Evolutionary conservation across 2,888 invertebrate species (phyloP).

Genomic region (Meiosimyza decipiens): DNA sequence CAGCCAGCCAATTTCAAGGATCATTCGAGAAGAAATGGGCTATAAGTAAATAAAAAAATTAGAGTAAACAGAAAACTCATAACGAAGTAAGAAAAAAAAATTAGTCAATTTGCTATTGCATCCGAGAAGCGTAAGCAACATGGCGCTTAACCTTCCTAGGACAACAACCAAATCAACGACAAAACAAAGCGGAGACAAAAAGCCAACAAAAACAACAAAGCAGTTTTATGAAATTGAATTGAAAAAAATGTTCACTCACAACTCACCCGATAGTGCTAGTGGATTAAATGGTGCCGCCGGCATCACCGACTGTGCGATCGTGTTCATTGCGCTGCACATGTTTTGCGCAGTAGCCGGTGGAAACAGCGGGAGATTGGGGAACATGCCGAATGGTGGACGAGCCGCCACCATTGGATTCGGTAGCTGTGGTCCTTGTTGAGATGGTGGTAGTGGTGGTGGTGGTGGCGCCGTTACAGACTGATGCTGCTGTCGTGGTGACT

Average conservation of each 20-base stretch:
- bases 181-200: too few relatives aligned
- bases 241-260: conserved; percentile 49
- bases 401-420: conserved; percentile 60
- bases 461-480: conserved; percentile 35
- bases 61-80: too few relatives aligned
- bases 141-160: too few relatives aligned
- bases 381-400: conserved; percentile 66
- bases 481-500: conserved; percentile 40
- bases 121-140: too few relatives aligned
- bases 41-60: too few relatives aligned
- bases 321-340: conserved; percentile 82
- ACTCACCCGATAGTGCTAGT: conserved; percentile 78
- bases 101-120: too few relatives aligned
- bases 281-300: conserved; percentile 90
- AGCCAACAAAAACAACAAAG: background rate
- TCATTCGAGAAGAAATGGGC: too few relatives aligned
- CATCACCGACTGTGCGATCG: conserved; percentile 83
- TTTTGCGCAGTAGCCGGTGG: conserved; percentile 73
- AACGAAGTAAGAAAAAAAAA: too few relatives aligned
- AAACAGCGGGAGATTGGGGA: conserved; percentile 65
- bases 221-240: conserved; percentile 37
- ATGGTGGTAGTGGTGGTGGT: conserved; percentile 35
- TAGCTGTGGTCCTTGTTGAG: conserved; percentile 44
- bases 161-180: too few relatives aligned
- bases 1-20: too few relatives aligned